phyloP scores from a whole-genome alignment of 2,888 invertebrate genomes.

The Heteromyza rotundicornis region DNA sequence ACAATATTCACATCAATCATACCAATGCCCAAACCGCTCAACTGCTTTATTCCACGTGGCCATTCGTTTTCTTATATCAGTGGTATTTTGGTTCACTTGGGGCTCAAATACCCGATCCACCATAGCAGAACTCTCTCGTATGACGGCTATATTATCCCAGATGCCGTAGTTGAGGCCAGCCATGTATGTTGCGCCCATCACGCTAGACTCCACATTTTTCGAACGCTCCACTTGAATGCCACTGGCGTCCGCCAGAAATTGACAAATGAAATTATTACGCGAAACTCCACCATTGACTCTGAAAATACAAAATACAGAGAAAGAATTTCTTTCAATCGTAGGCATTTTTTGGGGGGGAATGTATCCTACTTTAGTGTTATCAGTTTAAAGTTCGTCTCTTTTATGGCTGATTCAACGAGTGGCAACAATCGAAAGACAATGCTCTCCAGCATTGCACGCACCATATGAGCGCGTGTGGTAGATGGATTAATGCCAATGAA shows the following conservation, averaged over 20 bases:
- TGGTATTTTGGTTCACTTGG: too few relatives aligned
- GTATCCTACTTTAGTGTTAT: conserved; percentile 68
- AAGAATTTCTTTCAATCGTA: neutral
- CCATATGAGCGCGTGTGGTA: conserved; percentile 77
- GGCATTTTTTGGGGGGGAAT: too few relatives aligned
- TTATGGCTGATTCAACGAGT: conserved; percentile 74
- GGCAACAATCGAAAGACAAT: conserved; percentile 83
- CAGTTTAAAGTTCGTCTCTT: conserved; percentile 71
- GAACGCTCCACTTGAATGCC: conserved; percentile 78
- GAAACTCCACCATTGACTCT: conserved; percentile 98
- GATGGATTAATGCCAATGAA: conserved; percentile 74
- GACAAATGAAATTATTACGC: conserved; percentile 88
- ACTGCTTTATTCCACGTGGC: conserved; percentile 52
- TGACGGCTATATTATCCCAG: conserved; percentile 74
- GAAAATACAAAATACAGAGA: neutral
- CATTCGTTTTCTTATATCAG: conserved; percentile 42
- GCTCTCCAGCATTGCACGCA: conserved; percentile 84
- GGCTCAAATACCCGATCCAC: conserved; percentile 71
- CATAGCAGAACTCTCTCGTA: conserved; percentile 66
- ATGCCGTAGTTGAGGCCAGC: conserved; percentile 84
- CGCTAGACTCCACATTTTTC: conserved; percentile 78
- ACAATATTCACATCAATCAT: conserved; percentile 36
- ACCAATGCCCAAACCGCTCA: conserved; percentile 59
- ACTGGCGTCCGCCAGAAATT: conserved; percentile 84
- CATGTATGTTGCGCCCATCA: conserved; percentile 84